Conservation (phyloP, 2,113 vertebrate genomes). For the Ceratotherium simum region DNA sequence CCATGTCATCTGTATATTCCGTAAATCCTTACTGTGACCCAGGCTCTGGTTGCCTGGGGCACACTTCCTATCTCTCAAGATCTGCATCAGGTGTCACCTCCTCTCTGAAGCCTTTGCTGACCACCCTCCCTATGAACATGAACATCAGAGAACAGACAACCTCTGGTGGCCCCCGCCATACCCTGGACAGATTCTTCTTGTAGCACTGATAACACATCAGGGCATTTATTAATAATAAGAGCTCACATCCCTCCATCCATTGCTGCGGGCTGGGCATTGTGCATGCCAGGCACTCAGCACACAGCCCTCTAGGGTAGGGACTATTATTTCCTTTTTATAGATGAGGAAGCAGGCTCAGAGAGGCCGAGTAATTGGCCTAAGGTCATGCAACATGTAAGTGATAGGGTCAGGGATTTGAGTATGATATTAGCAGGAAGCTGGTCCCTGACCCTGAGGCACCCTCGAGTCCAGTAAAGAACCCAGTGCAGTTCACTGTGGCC, state of each 20-base stretch:
- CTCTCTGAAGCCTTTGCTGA: not conserved
- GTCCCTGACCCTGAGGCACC: not conserved
- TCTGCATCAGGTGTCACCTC: not conserved
- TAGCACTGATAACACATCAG: not conserved
- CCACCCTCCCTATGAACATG: not conserved
- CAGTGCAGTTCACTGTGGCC: not conserved
- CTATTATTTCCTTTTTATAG: not conserved
- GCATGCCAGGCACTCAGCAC: not conserved
- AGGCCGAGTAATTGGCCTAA: not conserved
- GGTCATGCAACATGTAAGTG: not conserved
- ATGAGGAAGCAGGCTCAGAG: not conserved
- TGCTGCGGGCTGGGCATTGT: not conserved
- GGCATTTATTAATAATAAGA: not conserved
- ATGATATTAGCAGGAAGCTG: not conserved
- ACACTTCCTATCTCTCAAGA: not conserved
- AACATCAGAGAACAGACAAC: not conserved
- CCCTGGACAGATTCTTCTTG: too few species aligned
- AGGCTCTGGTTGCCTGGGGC: not conserved
- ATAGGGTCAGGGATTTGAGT: not conserved
- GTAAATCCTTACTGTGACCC: not conserved
- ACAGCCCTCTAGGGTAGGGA: not conserved
- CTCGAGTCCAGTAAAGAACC: not conserved
- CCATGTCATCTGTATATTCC: not conserved
- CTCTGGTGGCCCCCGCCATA: not conserved
- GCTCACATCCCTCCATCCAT: not conserved